Conservation (phyloP, 2,888 invertebrate genomes). For the Aphelenchoides bicaudatus region DNA sequence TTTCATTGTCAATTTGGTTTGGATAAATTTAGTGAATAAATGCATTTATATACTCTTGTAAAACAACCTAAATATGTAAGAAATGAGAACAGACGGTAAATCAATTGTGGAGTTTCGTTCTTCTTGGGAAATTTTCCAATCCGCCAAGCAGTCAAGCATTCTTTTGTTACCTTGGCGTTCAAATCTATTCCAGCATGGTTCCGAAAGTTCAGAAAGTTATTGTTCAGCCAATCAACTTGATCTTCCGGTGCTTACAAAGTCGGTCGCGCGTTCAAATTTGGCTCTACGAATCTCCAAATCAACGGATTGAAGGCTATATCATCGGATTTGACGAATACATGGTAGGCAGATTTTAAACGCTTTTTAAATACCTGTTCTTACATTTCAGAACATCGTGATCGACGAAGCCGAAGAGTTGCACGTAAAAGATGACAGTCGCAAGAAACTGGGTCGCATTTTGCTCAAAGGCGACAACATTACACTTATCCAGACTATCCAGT, state of each 20-base stretch:
- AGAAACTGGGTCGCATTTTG: slow-evolving; percentile 69
- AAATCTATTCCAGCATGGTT: slow-evolving; percentile 33
- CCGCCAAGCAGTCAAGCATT: no score
- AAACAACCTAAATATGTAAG: no score
- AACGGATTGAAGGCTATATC: slow-evolving; percentile 94
- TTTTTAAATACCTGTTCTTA: no score
- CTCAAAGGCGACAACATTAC: slow-evolving; percentile 99
- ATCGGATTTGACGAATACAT: slow-evolving; percentile 97
- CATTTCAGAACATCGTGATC: slow-evolving; percentile 91
- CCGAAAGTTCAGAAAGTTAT: slow-evolving; percentile 58
- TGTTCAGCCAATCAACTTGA: slow-evolving; percentile 61
- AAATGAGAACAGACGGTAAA: no score
- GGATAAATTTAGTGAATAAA: slow-evolving; percentile 18
- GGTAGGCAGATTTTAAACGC: no score
- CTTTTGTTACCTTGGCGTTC: no score
- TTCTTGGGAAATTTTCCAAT: no score
- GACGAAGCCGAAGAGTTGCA: slow-evolving; percentile 96
- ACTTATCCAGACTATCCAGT: slow-evolving; percentile 68
- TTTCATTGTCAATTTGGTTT: slow-evolving; percentile 39
- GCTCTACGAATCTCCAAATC: slow-evolving; percentile 91
- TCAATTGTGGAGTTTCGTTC: no score
- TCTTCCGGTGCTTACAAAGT: slow-evolving; percentile 60
- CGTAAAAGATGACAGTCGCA: slow-evolving; percentile 79
- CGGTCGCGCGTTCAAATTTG: slow-evolving; percentile 85
- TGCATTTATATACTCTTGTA: no score